Conservation (phyloP, 2,888 invertebrate genomes). For the Agrochola litura region DNA sequence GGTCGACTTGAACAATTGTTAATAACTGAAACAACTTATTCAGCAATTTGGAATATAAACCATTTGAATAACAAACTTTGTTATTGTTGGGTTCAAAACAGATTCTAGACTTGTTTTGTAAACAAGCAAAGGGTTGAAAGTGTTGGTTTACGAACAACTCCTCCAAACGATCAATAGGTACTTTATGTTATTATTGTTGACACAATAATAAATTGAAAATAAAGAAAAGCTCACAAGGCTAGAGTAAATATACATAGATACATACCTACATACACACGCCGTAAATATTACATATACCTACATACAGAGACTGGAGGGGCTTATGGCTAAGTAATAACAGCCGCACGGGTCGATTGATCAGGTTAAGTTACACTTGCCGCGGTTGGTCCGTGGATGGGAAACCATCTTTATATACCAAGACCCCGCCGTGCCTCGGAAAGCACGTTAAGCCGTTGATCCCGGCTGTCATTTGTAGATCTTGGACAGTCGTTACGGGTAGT, state of each 20-base stretch:
- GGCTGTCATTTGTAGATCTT: too few species aligned
- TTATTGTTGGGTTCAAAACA: conserved; percentile 7
- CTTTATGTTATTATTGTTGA: conserved; percentile 5
- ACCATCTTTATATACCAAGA: too few species aligned
- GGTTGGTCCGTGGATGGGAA: too few species aligned
- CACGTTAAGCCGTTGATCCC: too few species aligned
- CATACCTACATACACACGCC: too few species aligned
- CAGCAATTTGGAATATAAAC: conserved; percentile 45
- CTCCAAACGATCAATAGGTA: conserved; percentile 14
- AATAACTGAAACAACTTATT: conserved; percentile 41
- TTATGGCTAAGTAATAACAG: too few species aligned
- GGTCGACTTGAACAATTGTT: conserved; percentile 18
- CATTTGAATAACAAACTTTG: conserved; percentile 37
- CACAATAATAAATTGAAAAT: conserved; percentile 4
- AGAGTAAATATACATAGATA: not conserved
- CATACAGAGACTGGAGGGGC: too few species aligned
- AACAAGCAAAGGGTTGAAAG: conserved; percentile 42
- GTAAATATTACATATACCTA: too few species aligned
- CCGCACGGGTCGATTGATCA: too few species aligned
- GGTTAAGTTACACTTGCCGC: too few species aligned
- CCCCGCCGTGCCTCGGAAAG: too few species aligned
- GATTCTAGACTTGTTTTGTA: conserved; percentile 46
- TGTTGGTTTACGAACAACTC: conserved; percentile 34
- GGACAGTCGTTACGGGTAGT: too few species aligned
- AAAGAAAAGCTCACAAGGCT: not conserved